Conservation (phyloP, 2,888 invertebrate genomes). For the Ectemnius lituratus region DNA sequence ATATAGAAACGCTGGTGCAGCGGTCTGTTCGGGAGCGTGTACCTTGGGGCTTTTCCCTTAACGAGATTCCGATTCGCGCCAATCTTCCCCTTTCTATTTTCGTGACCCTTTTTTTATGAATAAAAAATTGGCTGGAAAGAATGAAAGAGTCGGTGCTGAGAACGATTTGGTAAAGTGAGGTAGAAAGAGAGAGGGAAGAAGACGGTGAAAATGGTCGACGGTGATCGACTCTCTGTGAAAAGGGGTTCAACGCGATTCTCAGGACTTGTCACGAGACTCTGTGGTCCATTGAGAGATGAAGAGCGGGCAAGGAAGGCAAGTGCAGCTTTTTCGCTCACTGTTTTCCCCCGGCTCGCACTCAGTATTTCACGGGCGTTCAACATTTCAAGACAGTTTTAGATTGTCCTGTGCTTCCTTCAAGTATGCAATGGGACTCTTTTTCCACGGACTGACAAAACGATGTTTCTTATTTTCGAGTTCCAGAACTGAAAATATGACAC, state of each 20-base stretch:
- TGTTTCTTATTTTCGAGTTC: too few species aligned
- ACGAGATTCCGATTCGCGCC: constrained; percentile 53
- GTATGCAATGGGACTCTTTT: too few species aligned
- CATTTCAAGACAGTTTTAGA: too few species aligned
- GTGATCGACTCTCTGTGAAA: constrained; percentile 31
- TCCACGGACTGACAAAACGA: too few species aligned
- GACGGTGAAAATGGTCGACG: neutral
- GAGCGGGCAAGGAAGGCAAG: neutral
- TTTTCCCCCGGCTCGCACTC: too few species aligned
- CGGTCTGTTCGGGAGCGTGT: constrained; percentile 24
- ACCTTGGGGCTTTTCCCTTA: constrained; percentile 46
- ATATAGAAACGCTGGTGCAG: constrained; percentile 36
- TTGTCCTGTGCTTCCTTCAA: too few species aligned
- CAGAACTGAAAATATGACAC: too few species aligned
- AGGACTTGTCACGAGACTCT: constrained; percentile 1
- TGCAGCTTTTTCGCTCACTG: too few species aligned
- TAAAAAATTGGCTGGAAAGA: neutral
- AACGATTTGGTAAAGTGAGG: too few species aligned
- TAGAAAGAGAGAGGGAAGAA: neutral
- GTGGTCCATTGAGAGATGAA: constrained; percentile 1
- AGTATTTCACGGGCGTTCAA: too few species aligned
- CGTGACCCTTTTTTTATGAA: neutral
- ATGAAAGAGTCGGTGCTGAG: neutral
- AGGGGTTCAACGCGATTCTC: constrained; percentile 21
- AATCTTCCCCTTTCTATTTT: constrained; percentile 32